These are phyloP conservation scores for Brachionichthys hirsutus DNA, from an alignment of 2,113 vertebrate genomes.

Conservation along the genomic window DNA sequence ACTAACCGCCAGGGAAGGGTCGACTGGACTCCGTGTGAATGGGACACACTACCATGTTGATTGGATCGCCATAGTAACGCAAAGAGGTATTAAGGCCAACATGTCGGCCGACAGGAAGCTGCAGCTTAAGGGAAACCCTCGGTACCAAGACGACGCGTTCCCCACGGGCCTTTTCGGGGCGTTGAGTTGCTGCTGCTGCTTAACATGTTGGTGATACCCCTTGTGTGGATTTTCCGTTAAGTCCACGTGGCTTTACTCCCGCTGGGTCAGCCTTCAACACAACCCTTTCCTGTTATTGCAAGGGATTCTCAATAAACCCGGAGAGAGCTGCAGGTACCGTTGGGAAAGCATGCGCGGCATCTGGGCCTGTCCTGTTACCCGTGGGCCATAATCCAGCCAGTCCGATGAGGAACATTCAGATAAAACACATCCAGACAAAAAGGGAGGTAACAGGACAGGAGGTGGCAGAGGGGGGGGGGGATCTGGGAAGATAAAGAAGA, in stretches of 20 bases:
- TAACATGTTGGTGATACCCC: slow-evolving; percentile 56
- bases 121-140: background rate
- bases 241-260: slow-evolving; percentile 51
- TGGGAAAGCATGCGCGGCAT: slow-evolving; percentile 64
- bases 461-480: background rate
- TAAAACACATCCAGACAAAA: slow-evolving; percentile 39
- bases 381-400: slow-evolving; percentile 48
- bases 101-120: background rate
- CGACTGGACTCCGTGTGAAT: background rate
- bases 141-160: slow-evolving; percentile 1
- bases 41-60: background rate
- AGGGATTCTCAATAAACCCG: slow-evolving; percentile 52
- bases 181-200: slow-evolving; percentile 40
- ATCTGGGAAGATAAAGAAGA: background rate
- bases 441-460: slow-evolving; percentile 2
- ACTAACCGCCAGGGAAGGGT: background rate
- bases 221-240: slow-evolving; percentile 48
- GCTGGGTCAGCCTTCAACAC: slow-evolving; percentile 60
- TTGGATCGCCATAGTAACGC: background rate
- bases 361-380: slow-evolving; percentile 57
- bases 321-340: slow-evolving; percentile 54
- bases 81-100: too few species aligned
- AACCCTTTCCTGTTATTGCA: slow-evolving; percentile 64
- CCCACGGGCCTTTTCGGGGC: slow-evolving; percentile 26
- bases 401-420: slow-evolving; percentile 19